phyloP scores from a whole-genome alignment of 2,888 invertebrate genomes.

The Orchesella flavescens region DNA sequence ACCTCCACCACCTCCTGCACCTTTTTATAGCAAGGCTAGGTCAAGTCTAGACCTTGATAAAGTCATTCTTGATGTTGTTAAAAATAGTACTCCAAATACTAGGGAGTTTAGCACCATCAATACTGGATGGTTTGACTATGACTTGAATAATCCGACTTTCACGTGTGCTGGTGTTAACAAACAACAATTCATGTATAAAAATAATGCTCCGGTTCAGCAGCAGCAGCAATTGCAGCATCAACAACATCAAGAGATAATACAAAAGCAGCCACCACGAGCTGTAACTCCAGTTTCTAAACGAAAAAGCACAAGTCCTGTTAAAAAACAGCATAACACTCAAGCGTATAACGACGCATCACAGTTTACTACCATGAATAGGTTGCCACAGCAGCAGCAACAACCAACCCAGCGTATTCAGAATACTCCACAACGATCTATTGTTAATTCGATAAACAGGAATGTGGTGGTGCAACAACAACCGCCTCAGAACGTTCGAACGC shows the following conservation, averaged over 20 bases:
- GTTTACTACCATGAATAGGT: neutral
- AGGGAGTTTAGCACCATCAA: conserved; percentile 31
- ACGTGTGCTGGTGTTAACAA: neutral
- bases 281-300: conserved; percentile 5
- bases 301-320: conserved; percentile 41
- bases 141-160: conserved; percentile 40
- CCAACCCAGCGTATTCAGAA: neutral
- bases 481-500: neutral
- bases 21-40: neutral
- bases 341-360: neutral
- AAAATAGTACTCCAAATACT: neutral
- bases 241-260: neutral
- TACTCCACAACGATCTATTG: no score
- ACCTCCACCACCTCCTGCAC: neutral
- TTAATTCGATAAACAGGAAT: neutral
- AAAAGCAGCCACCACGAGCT: neutral
- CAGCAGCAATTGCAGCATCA: conserved; percentile 19
- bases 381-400: neutral
- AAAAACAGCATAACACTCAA: neutral
- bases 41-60: conserved; percentile 16
- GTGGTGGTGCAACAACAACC: no score
- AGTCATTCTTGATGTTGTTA: conserved; percentile 46
- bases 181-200: neutral
- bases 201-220: neutral
- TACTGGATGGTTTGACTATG: conserved; percentile 51